Evolutionary conservation across 2,797 vertebrate species (phyloP).

Genomic region (Poliocrania exsul): DNA sequence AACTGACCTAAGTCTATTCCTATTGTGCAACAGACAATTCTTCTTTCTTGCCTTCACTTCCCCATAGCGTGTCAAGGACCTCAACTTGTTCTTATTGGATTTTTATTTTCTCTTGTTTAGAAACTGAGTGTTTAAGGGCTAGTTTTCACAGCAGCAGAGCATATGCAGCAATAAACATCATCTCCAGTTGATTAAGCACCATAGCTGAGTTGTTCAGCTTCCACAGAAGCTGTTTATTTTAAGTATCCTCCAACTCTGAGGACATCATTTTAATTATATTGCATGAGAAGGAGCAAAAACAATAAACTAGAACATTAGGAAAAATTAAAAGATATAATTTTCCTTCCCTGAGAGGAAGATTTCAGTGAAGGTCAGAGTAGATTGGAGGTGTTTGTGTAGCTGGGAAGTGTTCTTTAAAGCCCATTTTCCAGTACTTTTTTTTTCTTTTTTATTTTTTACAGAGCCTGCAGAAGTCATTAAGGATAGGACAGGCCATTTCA

Average conservation of each 20-base stretch:
- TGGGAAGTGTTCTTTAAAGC: not conserved
- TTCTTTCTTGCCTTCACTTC: slow-evolving; percentile 20
- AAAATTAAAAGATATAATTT: slow-evolving; percentile 62
- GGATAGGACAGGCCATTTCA: slow-evolving; percentile 7
- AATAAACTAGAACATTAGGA: slow-evolving; percentile 29
- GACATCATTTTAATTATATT: slow-evolving; percentile 66
- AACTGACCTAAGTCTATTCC: not conserved
- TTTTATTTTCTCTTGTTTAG: slow-evolving; percentile 66
- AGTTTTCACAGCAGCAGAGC: slow-evolving; percentile 42
- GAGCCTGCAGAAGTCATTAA: slow-evolving; percentile 14
- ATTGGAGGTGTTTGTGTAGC: not conserved
- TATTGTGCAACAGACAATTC: not conserved
- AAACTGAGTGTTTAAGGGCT: slow-evolving; percentile 30
- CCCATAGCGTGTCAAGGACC: slow-evolving; percentile 36
- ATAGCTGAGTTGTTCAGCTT: slow-evolving; percentile 33
- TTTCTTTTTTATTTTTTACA: not conserved
- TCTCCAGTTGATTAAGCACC: slow-evolving; percentile 55
- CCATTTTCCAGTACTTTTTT: not conserved
- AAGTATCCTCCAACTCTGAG: slow-evolving; percentile 36
- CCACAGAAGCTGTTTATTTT: slow-evolving; percentile 22
- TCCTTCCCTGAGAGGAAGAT: slow-evolving; percentile 34
- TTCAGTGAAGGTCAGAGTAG: slow-evolving; percentile 46
- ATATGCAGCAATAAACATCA: slow-evolving; percentile 49
- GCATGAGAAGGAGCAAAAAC: slow-evolving; percentile 51
- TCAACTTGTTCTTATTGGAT: slow-evolving; percentile 59